Conservation (phyloP, 2,113 vertebrate genomes). For the Paralichthys olivaceus region DNA sequence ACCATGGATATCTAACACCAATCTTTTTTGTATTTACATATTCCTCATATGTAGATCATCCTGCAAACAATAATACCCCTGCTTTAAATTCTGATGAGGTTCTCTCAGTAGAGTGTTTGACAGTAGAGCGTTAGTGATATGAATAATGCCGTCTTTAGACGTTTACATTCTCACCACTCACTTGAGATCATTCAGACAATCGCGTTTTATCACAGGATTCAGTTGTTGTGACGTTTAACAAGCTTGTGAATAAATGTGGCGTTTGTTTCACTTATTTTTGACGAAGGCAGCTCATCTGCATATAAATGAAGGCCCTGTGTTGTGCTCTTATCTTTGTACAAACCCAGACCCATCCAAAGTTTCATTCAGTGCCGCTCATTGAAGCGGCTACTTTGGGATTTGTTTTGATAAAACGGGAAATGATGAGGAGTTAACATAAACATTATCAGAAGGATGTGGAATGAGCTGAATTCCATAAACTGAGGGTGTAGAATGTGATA, state of each 20-base stretch:
- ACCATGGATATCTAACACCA: slow-evolving; percentile 5
- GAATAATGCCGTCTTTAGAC: slow-evolving; percentile 56
- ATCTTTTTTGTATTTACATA: slow-evolving; percentile 6
- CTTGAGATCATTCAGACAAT: slow-evolving; percentile 44
- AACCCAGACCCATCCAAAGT: slow-evolving; percentile 29
- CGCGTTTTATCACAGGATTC: slow-evolving; percentile 25
- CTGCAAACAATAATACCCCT: slow-evolving; percentile 17
- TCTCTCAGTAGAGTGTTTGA: slow-evolving; percentile 27
- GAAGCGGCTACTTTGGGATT: slow-evolving; percentile 3
- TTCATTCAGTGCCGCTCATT: slow-evolving; percentile 21
- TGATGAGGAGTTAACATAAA: slow-evolving; percentile 30
- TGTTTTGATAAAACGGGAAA: slow-evolving; percentile 31
- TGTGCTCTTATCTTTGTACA: slow-evolving; percentile 31
- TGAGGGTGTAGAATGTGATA: slow-evolving; percentile 4
- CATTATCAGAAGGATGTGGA: slow-evolving; percentile 8
- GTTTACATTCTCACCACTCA: slow-evolving; percentile 58
- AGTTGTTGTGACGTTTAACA: slow-evolving; percentile 24
- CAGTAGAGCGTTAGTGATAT: slow-evolving; percentile 26
- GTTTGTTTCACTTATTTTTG: slow-evolving; percentile 13
- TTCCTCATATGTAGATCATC: slow-evolving; percentile 15
- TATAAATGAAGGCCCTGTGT: slow-evolving; percentile 34
- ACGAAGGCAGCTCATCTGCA: slow-evolving; percentile 51
- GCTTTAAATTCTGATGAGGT: slow-evolving; percentile 41
- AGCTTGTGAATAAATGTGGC: slow-evolving; percentile 22
- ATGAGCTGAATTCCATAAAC: background rate